phyloP scores from a whole-genome alignment of 2,113 vertebrate genomes.

The Mirounga angustirostris region DNA sequence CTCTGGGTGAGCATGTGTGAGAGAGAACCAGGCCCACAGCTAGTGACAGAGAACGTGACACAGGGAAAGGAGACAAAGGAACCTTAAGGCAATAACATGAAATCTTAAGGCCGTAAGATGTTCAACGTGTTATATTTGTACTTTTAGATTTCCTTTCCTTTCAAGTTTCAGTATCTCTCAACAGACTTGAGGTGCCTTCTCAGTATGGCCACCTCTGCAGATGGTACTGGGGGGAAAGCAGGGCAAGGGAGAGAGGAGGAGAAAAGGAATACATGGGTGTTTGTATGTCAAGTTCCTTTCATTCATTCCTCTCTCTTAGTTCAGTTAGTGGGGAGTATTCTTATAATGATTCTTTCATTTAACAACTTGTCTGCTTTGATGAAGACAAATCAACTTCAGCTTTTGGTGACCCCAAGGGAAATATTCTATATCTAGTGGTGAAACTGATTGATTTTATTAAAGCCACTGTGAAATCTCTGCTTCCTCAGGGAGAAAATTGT shows the following conservation, averaged over 20 bases:
- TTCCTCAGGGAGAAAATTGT: slow-evolving; percentile 60
- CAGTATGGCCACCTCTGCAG: neutral
- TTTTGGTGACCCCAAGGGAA: slow-evolving; percentile 29
- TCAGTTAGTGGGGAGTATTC: neutral
- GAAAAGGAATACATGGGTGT: neutral
- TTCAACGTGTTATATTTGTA: neutral
- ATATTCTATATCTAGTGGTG: neutral
- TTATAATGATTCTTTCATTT: neutral
- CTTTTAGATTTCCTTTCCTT: slow-evolving; percentile 12
- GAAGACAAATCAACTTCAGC: slow-evolving; percentile 24
- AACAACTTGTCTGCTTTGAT: slow-evolving; percentile 34
- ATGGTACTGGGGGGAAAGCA: neutral
- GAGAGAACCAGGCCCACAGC: neutral
- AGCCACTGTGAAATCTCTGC: slow-evolving; percentile 46
- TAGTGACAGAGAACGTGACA: neutral
- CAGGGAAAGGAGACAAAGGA: neutral
- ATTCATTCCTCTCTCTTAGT: neutral
- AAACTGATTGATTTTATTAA: slow-evolving; percentile 62
- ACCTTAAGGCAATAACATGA: neutral
- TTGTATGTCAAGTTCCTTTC: neutral
- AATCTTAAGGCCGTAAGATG: neutral
- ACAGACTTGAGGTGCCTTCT: neutral
- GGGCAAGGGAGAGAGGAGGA: neutral
- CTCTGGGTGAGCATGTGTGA: neutral
- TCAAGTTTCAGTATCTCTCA: neutral